Evolutionary conservation across 2,888 invertebrate genomes (phyloP).

Genomic region (Timandra comae): DNA sequence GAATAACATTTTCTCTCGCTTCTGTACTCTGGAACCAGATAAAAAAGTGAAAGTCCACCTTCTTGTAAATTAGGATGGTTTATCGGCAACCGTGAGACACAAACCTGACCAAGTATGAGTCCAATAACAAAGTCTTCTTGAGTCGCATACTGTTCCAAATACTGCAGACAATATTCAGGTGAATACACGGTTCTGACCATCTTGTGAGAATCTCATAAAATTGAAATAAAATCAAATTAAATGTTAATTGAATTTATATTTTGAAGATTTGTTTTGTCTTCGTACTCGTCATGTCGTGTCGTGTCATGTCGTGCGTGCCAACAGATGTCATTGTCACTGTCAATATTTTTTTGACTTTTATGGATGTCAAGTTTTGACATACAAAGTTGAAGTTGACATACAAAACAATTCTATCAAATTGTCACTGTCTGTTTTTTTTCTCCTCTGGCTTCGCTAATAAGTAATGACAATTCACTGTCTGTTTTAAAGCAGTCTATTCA

Average conservation of each 20-base stretch:
- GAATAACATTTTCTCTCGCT: slow-evolving; percentile 85
- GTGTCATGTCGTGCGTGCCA: too few relatives aligned
- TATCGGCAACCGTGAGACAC: too few relatives aligned
- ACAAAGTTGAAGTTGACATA: too few relatives aligned
- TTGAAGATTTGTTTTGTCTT: background rate
- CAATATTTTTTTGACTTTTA: too few relatives aligned
- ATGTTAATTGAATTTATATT: background rate
- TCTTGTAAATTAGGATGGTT: slow-evolving; percentile 1
- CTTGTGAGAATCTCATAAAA: slow-evolving; percentile 23
- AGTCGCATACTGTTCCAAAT: slow-evolving; percentile 80
- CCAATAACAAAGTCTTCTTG: slow-evolving; percentile 82
- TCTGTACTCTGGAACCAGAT: slow-evolving; percentile 71
- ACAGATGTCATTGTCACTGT: background rate
- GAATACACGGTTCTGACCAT: slow-evolving; percentile 84
- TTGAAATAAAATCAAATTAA: background rate
- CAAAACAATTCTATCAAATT: too few relatives aligned
- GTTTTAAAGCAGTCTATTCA: too few relatives aligned
- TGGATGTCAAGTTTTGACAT: too few relatives aligned
- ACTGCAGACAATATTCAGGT: slow-evolving; percentile 81
- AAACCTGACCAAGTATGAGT: slow-evolving; percentile 88
- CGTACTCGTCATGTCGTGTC: background rate
- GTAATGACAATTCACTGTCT: too few relatives aligned
- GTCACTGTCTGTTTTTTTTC: too few relatives aligned
- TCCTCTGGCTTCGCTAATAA: too few relatives aligned
- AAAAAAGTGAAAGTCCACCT: slow-evolving; percentile 9